Evolutionary conservation across 2,113 vertebrate species (phyloP).

Genomic region (human): GRCh38 chr2:189346001-189346500

Average conservation of each 20-base stretch:
- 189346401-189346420: not conserved
- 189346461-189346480: not conserved
- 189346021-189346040: not conserved
- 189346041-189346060: not conserved
- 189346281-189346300: not conserved
- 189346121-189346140: not conserved
- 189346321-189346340: not conserved
- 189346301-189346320: not conserved
- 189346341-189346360: not conserved
- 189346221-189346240: not conserved
- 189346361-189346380: not conserved
- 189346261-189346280: not conserved
- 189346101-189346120: conserved; percentile 8
- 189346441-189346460: not conserved
- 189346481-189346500: not conserved
- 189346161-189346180: not conserved
- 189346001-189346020: not conserved
- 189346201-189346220: not conserved
- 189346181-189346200: not conserved
- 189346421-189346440: not conserved
- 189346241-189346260: not conserved
- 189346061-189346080: not conserved
- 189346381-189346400: not conserved
- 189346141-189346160: not conserved
- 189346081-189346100: not conserved